Conservation (phyloP, 2,888 invertebrate species). For the Synergus umbraculus region DNA sequence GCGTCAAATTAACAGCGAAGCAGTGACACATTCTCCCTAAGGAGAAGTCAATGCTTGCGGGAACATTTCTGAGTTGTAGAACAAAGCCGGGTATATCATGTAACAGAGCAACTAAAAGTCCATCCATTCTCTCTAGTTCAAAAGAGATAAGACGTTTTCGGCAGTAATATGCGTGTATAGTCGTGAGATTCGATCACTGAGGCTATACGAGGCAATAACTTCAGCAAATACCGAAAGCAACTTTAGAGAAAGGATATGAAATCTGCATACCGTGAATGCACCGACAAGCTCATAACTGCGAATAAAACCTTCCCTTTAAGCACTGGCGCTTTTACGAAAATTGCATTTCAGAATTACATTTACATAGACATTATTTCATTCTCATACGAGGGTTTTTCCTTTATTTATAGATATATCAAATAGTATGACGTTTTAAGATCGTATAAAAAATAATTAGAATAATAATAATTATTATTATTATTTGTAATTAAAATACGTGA, state of each 20-base stretch:
- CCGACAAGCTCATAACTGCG: conserved; percentile 2
- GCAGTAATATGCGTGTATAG: neutral
- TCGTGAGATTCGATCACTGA: conserved; percentile 20
- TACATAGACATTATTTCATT: conserved; percentile 2
- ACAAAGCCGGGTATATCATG: conserved; percentile 24
- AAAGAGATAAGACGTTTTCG: conserved; percentile 5
- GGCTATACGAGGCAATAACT: neutral
- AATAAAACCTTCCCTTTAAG: neutral
- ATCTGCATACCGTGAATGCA: conserved; percentile 5
- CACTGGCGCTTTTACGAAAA: neutral
- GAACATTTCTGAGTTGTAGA: conserved; percentile 31
- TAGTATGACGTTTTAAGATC: neutral
- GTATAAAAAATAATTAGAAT: neutral
- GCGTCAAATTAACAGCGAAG: conserved; percentile 53
- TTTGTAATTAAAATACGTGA: too few relatives aligned
- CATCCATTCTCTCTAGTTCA: conserved; percentile 13
- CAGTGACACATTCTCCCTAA: conserved; percentile 49
- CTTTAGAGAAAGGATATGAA: neutral
- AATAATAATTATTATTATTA: too few relatives aligned
- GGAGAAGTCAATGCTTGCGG: conserved; percentile 38
- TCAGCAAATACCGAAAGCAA: neutral
- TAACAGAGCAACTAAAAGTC: conserved; percentile 17
- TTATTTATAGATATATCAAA: neutral
- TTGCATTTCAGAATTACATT: neutral
- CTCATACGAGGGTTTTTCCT: neutral